These are phyloP conservation scores for Trididemnum clinides DNA, from an alignment of 23 tunicate genomes.

Conservation along the genomic window DNA sequence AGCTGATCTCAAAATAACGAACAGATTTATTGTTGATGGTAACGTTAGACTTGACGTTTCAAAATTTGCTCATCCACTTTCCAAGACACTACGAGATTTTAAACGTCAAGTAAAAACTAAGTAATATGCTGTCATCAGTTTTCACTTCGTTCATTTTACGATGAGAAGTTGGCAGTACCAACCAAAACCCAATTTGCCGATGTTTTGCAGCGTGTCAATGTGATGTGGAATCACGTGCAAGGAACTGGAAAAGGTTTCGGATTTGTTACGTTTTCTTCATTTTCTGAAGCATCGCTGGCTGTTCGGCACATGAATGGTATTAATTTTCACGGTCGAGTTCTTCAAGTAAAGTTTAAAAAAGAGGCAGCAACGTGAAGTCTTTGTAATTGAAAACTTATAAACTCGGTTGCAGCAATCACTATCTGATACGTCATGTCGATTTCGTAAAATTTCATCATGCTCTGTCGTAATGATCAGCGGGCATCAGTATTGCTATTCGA, in stretches of 20 bases:
- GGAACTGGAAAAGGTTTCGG: constrained; percentile 81
- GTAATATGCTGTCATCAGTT: not conserved
- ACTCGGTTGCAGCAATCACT: no score
- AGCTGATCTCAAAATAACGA: not conserved
- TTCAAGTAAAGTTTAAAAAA: constrained; percentile 80
- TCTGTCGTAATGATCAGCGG: no score
- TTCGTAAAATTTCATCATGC: no score
- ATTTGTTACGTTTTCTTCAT: constrained; percentile 62
- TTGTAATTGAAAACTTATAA: no score
- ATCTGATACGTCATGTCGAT: no score
- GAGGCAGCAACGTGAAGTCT: not conserved
- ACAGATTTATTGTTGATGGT: not conserved
- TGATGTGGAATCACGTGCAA: constrained; percentile 58
- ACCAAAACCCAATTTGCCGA: not conserved
- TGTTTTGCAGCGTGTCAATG: constrained; percentile 57
- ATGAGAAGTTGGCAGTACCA: no score
- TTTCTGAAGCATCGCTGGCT: constrained; percentile 54
- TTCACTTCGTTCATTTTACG: no score
- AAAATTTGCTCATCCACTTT: no score
- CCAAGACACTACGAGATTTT: no score
- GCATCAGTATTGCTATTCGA: no score
- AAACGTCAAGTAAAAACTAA: not conserved
- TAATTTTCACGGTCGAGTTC: constrained; percentile 33
- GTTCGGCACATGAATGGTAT: constrained; percentile 46
- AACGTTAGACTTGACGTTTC: no score